Evolutionary conservation across 2,113 vertebrate species (phyloP).

Genomic region (Dromaius novaehollandiae): DNA sequence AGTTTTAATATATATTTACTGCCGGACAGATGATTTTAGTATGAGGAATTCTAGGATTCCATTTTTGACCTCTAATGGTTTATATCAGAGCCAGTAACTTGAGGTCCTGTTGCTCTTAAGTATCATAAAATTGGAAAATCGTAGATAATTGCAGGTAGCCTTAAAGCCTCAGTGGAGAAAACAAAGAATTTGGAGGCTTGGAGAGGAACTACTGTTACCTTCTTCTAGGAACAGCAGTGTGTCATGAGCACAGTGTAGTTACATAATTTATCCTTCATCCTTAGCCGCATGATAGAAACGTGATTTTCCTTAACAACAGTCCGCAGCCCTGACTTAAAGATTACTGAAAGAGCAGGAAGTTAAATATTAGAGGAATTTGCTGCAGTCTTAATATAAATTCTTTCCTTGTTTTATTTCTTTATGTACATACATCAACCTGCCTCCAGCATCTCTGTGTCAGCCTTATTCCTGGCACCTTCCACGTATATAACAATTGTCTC

Average conservation of each 20-base stretch:
- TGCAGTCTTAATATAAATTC: not conserved
- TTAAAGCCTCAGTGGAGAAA: not conserved
- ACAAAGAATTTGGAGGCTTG: not conserved
- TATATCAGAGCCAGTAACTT: not conserved
- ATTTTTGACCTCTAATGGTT: not conserved
- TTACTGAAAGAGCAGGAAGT: not conserved
- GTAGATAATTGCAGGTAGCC: not conserved
- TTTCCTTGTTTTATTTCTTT: not conserved
- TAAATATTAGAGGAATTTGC: not conserved
- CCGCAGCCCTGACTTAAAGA: not conserved
- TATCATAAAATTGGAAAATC: not conserved
- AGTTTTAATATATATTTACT: not conserved
- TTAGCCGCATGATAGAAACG: not conserved
- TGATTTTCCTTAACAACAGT: not conserved
- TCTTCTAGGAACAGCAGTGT: not conserved
- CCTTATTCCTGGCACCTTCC: not conserved
- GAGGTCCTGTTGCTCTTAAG: not conserved
- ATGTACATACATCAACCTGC: not conserved
- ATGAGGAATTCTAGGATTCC: not conserved
- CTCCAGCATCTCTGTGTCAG: not conserved
- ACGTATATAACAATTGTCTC: not conserved
- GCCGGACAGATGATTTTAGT: not conserved
- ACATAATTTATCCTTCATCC: not conserved
- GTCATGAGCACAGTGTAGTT: not conserved
- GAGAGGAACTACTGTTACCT: not conserved